Conservation (phyloP, 2,888 invertebrate species). For the Dasypogon diadema region DNA sequence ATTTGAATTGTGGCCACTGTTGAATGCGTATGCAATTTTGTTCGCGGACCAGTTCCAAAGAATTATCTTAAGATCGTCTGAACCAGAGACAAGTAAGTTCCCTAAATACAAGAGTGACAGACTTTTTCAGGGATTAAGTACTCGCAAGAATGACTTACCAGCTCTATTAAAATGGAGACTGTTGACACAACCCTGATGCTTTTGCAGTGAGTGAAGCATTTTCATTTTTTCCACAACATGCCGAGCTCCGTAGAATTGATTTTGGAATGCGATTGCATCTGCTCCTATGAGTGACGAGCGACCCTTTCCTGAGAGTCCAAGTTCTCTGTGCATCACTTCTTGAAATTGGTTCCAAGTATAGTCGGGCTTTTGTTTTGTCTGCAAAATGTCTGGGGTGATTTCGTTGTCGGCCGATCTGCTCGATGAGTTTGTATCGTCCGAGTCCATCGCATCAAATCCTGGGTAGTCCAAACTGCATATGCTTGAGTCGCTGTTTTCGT, state of each 20-base stretch:
- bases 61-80: slow-evolving; percentile 88
- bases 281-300: slow-evolving; percentile 43
- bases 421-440: slow-evolving; percentile 34
- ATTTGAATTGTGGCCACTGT: slow-evolving; percentile 87
- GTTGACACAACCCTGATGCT: slow-evolving; percentile 93
- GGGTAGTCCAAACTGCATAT: slow-evolving; percentile 34
- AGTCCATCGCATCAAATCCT: slow-evolving; percentile 6
- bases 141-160: slow-evolving; percentile 71
- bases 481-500: slow-evolving; percentile 44
- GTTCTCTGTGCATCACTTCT: slow-evolving; percentile 64
- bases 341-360: slow-evolving; percentile 62
- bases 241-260: slow-evolving; percentile 83
- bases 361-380: slow-evolving; percentile 61
- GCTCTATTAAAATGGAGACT: slow-evolving; percentile 88
- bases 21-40: slow-evolving; percentile 75
- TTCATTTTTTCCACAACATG: slow-evolving; percentile 86
- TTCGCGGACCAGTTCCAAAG: slow-evolving; percentile 93
- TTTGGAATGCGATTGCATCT: slow-evolving; percentile 70
- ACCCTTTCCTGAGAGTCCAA: slow-evolving; percentile 59
- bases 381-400: slow-evolving; percentile 59
- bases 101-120: slow-evolving; percentile 70
- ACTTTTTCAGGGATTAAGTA: too few species aligned
- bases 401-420: background rate
- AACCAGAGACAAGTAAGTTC: slow-evolving; percentile 85
- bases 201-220: slow-evolving; percentile 79